Percentiles rank a stretch among this genome's conserved stretches.
Conservation (phyloP, 2,797 vertebrate species). For the Toxotes lorentzi region DNA sequence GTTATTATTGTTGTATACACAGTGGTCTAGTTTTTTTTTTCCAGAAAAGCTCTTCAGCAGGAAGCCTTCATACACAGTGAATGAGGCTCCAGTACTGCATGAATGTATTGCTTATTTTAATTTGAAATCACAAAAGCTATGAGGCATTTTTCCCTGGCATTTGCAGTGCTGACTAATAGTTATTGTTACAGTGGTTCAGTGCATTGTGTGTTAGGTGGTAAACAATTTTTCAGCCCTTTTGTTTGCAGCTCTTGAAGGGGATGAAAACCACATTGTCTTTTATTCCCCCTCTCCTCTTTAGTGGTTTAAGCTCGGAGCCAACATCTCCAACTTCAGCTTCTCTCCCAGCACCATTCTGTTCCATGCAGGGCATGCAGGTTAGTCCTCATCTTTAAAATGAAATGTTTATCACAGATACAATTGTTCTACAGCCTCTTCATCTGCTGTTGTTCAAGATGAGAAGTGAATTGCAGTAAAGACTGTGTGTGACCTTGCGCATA, state of each 20-base stretch:
- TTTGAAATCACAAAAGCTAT: conserved; percentile 71
- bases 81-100: conserved; percentile 37
- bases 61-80: conserved; percentile 38
- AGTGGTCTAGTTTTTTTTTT: neutral
- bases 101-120: conserved; percentile 62
- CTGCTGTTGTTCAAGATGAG: conserved; percentile 14
- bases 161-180: conserved; percentile 61
- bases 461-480: neutral
- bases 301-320: conserved; percentile 99
- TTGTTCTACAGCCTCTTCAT: conserved; percentile 20
- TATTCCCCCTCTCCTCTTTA: conserved; percentile 73
- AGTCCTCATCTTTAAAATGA: conserved; percentile 59
- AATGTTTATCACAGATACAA: conserved; percentile 4
- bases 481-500: neutral
- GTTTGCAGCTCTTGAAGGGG: conserved; percentile 49
- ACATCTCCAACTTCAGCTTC: conserved; percentile 96
- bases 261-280: conserved; percentile 58
- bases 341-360: conserved; percentile 96
- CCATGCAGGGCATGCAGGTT: conserved; percentile 96
- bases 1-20: neutral
- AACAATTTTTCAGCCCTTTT: conserved; percentile 66
- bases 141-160: conserved; percentile 52
- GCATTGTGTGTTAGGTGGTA: conserved; percentile 56
- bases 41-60: conserved; percentile 57
- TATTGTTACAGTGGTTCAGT: conserved; percentile 53